Percentiles rank a stretch among this genome's conserved stretches.
Conservation (phyloP, 1,140 invertebrate species). For the Heterodera schachtii region DNA sequence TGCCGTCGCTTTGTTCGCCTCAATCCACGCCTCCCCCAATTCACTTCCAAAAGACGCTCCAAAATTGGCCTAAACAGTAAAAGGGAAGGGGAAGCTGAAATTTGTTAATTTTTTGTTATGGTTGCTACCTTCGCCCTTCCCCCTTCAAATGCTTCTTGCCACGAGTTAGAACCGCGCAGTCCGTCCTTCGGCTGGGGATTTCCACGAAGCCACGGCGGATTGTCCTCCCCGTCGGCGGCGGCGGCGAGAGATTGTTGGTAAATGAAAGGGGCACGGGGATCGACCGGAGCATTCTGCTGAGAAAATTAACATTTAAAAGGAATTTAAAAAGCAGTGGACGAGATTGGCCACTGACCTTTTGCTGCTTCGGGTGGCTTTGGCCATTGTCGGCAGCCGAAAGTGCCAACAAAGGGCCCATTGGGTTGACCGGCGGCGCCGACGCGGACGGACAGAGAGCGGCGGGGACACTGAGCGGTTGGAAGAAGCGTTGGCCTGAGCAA, state of each 20-base stretch:
- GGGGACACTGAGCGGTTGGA: constrained; percentile 15
- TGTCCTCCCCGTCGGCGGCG: constrained; percentile 8
- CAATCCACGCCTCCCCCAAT: constrained; percentile 2
- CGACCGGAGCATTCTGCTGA: too few relatives aligned
- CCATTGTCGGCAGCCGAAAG: constrained; percentile 16
- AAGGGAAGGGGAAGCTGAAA: background rate
- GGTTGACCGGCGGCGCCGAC: background rate
- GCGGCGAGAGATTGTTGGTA: background rate
- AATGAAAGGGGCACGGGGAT: too few relatives aligned
- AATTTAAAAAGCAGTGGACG: background rate
- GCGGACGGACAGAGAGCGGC: background rate
- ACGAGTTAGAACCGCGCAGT: constrained; percentile 39
- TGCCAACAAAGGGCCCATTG: background rate
- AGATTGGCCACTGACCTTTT: constrained; percentile 9
- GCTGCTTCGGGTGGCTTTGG: background rate
- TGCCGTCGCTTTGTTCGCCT: constrained; percentile 26
- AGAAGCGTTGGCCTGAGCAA: constrained; percentile 23
- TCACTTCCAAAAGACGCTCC: constrained; percentile 23
- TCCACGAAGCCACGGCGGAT: constrained; percentile 51
- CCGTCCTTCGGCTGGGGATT: constrained; percentile 55
- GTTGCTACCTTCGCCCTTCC: background rate
- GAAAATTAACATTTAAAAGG: background rate
- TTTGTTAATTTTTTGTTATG: background rate
- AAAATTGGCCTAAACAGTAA: constrained; percentile 33
- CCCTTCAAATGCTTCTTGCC: constrained; percentile 33